A percentile compares a stretch with the other conserved stretches of the same genome.
phyloP scores from a whole-genome alignment of 2,888 invertebrate genomes.

The Toxonevra muliebris region DNA sequence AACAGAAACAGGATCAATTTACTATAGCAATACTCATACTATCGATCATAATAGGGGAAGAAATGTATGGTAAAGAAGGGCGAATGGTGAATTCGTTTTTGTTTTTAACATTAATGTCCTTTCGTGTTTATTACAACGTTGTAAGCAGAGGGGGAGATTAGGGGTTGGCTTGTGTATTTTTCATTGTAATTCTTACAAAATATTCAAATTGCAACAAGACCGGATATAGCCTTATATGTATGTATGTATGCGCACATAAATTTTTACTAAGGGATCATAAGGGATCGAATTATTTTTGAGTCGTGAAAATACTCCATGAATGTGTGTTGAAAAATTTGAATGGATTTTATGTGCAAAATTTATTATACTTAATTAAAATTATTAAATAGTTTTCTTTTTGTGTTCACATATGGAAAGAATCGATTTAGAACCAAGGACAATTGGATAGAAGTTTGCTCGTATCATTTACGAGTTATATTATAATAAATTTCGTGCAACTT shows the following conservation, averaged over 20 bases:
- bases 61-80: background rate
- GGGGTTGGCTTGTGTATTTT: slow-evolving; percentile 15
- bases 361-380: slow-evolving; percentile 17
- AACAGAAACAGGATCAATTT: too few relatives aligned
- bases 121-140: slow-evolving; percentile 4
- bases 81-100: background rate
- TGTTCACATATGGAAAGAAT: slow-evolving; percentile 29
- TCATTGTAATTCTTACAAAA: background rate
- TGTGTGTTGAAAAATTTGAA: slow-evolving; percentile 38
- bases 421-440: slow-evolving; percentile 7
- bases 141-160: slow-evolving; percentile 1
- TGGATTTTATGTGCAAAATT: slow-evolving; percentile 4
- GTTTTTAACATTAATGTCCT: background rate
- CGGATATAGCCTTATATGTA: background rate
- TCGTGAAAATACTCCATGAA: slow-evolving; percentile 26
- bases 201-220: too few relatives aligned
- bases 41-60: background rate
- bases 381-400: too few relatives aligned
- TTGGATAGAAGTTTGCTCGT: background rate
- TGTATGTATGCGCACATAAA: slow-evolving; percentile 7
- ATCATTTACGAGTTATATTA: too few relatives aligned
- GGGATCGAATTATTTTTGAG: slow-evolving; percentile 12
- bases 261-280: slow-evolving; percentile 14
- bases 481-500: too few relatives aligned
- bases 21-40: too few relatives aligned